Conservation (phyloP, 2,888 invertebrate genomes). For the Acanthoscelides obtectus region DNA sequence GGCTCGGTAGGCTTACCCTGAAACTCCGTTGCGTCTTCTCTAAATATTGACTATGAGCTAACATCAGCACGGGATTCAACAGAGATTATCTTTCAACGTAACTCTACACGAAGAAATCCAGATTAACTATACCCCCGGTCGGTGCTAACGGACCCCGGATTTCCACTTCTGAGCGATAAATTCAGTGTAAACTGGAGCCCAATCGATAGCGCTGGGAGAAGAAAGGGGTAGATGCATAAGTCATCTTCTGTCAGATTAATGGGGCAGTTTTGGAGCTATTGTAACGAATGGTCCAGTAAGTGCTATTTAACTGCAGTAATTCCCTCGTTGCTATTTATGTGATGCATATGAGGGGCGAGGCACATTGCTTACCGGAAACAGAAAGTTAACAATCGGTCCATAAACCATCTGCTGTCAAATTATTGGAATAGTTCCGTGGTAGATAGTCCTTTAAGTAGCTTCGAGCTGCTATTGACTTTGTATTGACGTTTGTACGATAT, state of each 20-base stretch:
- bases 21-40: background rate
- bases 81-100: background rate
- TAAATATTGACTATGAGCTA: background rate
- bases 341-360: background rate
- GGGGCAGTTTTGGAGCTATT: background rate
- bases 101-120: background rate
- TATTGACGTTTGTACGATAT: no score
- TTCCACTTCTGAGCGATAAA: background rate
- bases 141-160: background rate
- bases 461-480: no score
- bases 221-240: background rate
- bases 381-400: background rate
- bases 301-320: background rate
- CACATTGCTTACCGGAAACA: background rate
- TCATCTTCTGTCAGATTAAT: background rate
- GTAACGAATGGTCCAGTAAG: background rate
- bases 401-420: background rate
- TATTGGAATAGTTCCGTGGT: no score
- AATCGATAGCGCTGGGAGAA: background rate
- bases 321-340: background rate
- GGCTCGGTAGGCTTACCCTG: background rate
- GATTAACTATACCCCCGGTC: background rate
- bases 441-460: no score
- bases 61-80: background rate
- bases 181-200: background rate